A percentile compares a stretch with the other conserved stretches of the same genome.
Evolutionary conservation across 2,113 vertebrate species (phyloP).

Genomic region (Nettapus auritus): DNA sequence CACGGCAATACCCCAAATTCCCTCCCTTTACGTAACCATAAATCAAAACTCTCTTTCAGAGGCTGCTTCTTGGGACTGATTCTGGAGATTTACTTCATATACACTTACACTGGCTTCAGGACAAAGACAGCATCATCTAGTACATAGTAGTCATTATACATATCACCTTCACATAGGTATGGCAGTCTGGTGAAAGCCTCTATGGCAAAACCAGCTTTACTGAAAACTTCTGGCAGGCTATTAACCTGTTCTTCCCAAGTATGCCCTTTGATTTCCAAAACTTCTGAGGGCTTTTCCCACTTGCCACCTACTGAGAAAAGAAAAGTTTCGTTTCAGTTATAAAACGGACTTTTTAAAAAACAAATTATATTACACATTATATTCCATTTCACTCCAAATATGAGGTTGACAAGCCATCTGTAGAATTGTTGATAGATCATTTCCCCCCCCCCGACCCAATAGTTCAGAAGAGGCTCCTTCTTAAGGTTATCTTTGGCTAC

Average conservation of each 20-base stretch:
- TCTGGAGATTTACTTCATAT: constrained; percentile 35
- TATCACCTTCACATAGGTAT: constrained; percentile 97
- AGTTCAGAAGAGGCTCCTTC: neutral
- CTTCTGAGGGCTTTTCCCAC: constrained; percentile 93
- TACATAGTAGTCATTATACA: constrained; percentile 97
- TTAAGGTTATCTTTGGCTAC: neutral
- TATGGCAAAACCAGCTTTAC: constrained; percentile 87
- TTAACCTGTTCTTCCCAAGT: constrained; percentile 98
- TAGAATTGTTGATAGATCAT: neutral
- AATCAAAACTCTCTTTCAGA: constrained; percentile 55
- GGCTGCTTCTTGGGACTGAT: constrained; percentile 37
- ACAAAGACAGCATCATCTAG: constrained; percentile 96
- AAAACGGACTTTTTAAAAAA: neutral
- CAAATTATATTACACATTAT: neutral
- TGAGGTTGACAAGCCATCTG: neutral
- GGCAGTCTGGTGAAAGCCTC: constrained; percentile 95
- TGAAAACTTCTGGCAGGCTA: constrained; percentile 87
- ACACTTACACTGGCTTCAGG: constrained; percentile 81
- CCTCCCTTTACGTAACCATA: constrained; percentile 53
- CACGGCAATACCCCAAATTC: constrained; percentile 56
- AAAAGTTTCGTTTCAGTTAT: constrained; percentile 26
- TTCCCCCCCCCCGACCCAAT: neutral
- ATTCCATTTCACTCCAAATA: neutral
- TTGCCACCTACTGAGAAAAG: constrained; percentile 88
- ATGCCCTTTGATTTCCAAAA: constrained; percentile 87